phyloP scores from a whole-genome alignment of 1,140 invertebrate genomes.

The Papilio dardanus region DNA sequence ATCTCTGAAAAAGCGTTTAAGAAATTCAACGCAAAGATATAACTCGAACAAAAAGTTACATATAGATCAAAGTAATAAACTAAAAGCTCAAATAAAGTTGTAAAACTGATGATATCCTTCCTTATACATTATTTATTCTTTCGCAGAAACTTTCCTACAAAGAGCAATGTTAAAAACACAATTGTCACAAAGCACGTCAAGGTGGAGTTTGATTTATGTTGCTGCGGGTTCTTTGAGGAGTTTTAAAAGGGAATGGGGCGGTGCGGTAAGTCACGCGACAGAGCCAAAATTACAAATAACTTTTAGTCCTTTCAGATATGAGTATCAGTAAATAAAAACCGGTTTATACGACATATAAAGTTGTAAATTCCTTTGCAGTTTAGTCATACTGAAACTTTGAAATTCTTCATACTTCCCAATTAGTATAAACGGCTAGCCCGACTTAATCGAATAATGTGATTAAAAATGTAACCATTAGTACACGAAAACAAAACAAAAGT shows the following conservation, averaged over 20 bases:
- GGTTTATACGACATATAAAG: no score
- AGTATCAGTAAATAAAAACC: no score
- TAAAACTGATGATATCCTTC: constrained; percentile 11
- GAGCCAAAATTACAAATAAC: constrained; percentile 40
- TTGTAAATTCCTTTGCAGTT: not conserved
- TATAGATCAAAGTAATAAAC: not conserved
- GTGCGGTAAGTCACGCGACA: constrained; percentile 48
- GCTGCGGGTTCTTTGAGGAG: constrained; percentile 48
- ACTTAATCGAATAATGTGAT: not conserved
- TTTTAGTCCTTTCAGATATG: not conserved
- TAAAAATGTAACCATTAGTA: not conserved
- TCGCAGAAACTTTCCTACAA: constrained; percentile 11
- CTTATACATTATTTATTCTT: constrained; percentile 21
- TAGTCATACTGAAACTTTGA: not conserved
- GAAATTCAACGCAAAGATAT: not conserved
- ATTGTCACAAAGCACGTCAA: constrained; percentile 41
- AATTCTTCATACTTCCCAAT: not conserved
- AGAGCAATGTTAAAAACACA: constrained; percentile 37
- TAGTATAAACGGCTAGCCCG: not conserved
- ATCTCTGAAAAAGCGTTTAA: no score
- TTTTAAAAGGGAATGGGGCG: constrained; percentile 51
- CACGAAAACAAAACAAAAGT: not conserved
- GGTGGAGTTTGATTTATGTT: constrained; percentile 45
- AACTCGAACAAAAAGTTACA: not conserved
- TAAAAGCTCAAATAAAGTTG: not conserved